Evolutionary conservation across 2,113 vertebrate species (phyloP).

Genomic region (Amblyopsis rosae): DNA sequence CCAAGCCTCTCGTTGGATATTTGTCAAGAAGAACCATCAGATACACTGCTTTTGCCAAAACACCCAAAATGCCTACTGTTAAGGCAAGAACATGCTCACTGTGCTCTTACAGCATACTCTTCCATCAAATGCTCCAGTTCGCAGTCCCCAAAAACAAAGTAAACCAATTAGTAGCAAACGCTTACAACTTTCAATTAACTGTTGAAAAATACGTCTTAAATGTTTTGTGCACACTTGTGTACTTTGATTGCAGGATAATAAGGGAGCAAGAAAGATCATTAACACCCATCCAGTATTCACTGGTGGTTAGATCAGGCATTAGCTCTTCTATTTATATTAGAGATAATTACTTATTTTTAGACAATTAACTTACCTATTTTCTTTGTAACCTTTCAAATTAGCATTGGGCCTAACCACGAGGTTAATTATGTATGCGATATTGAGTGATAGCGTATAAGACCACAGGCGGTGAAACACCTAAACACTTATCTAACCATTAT

Average conservation of each 20-base stretch:
- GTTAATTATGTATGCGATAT: slow-evolving; percentile 66
- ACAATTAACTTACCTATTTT: slow-evolving; percentile 67
- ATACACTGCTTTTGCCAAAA: neutral
- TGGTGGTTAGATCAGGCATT: slow-evolving; percentile 54
- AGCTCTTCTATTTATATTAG: slow-evolving; percentile 54
- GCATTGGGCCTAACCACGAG: slow-evolving; percentile 29
- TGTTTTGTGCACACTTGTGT: neutral
- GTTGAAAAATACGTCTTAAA: neutral
- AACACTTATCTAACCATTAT: slow-evolving; percentile 20
- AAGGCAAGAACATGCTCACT: too few species aligned
- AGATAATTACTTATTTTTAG: slow-evolving; percentile 67
- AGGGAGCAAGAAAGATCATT: slow-evolving; percentile 22
- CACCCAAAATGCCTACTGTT: neutral
- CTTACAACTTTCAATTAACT: neutral
- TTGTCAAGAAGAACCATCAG: neutral
- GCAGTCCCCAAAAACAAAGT: too few species aligned
- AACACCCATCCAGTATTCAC: slow-evolving; percentile 30
- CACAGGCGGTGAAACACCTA: slow-evolving; percentile 7
- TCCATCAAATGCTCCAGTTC: too few species aligned
- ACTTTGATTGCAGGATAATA: slow-evolving; percentile 5
- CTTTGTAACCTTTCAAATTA: neutral
- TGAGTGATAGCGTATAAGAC: slow-evolving; percentile 38
- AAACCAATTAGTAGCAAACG: too few species aligned
- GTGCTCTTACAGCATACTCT: too few species aligned
- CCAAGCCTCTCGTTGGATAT: neutral